phyloP scores from a whole-genome alignment of 2,113 vertebrate genomes.

The Epinephelus cyanopodus region DNA sequence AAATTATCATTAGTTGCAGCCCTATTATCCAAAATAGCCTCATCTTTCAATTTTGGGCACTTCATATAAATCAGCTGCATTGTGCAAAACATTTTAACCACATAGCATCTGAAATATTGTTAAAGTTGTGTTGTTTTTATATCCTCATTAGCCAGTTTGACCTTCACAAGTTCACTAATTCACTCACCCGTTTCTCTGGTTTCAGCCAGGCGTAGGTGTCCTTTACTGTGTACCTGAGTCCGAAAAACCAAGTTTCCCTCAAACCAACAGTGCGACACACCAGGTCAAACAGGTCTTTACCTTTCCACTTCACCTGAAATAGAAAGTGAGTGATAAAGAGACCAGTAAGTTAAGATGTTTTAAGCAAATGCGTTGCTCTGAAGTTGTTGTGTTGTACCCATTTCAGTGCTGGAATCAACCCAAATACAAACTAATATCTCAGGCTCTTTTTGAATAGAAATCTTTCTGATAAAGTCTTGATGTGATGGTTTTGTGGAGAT shows the following conservation, averaged over 20 bases:
- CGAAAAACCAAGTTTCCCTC: conserved; percentile 95
- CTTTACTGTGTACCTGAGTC: conserved; percentile 90
- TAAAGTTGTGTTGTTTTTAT: background rate
- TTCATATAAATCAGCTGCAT: background rate
- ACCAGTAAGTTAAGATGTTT: background rate
- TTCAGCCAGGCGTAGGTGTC: conserved; percentile 93
- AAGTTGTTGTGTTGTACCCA: background rate
- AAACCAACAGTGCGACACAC: conserved; percentile 91
- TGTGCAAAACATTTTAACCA: background rate
- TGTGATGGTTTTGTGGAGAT: background rate
- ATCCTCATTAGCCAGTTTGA: background rate
- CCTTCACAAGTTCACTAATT: background rate
- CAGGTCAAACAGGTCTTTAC: conserved; percentile 93
- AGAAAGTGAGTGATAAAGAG: background rate
- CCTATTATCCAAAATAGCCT: background rate
- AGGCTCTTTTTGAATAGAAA: background rate
- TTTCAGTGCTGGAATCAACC: background rate
- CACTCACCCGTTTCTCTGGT: conserved; percentile 90
- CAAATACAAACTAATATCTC: background rate
- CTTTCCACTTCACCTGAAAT: conserved; percentile 93
- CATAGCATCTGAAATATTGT: background rate
- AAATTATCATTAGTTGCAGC: background rate
- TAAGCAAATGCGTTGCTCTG: background rate
- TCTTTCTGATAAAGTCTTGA: background rate
- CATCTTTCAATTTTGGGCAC: background rate